A percentile compares a stretch with the other conserved stretches of the same genome.
phyloP scores from a whole-genome alignment of 92 coral and sea anemone genomes.

The Porites cylindrica region DNA sequence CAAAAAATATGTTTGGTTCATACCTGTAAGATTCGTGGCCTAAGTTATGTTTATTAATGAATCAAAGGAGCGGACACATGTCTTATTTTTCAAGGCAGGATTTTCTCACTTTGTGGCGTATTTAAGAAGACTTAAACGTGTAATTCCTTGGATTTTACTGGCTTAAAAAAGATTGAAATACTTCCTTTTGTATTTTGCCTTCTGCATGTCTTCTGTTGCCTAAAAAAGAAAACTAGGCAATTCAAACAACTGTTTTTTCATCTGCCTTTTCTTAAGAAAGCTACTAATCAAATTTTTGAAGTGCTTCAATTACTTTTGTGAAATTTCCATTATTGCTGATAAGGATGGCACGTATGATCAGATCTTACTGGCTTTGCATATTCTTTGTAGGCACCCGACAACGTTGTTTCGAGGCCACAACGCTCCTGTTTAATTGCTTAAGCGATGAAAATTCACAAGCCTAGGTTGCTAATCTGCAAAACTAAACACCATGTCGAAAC shows the following conservation, averaged over 20 bases:
- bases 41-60: background rate
- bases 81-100: background rate
- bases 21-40: no score
- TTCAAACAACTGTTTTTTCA: background rate
- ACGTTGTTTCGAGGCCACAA: conserved; percentile 1
- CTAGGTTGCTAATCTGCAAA: conserved; percentile 18
- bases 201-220: background rate
- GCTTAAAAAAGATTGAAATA: conserved; percentile 10
- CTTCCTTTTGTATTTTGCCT: background rate
- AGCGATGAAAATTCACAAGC: background rate
- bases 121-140: background rate
- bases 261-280: background rate
- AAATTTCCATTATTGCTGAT: conserved; percentile 6
- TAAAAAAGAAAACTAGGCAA: background rate
- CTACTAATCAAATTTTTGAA: conserved; percentile 19
- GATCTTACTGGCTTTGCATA: conserved; percentile 4
- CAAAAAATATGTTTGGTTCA: no score
- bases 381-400: background rate
- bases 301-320: conserved; percentile 13
- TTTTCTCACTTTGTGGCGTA: background rate
- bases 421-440: conserved; percentile 3
- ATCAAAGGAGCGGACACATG: conserved; percentile 9
- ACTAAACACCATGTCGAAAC: conserved; percentile 11
- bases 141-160: conserved; percentile 12
- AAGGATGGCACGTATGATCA: background rate